Evolutionary conservation across 2,113 vertebrate genomes (phyloP), one percentile per base, ranked within the genome.

Genomic region (Phylloscopus whistleri): DNA sequence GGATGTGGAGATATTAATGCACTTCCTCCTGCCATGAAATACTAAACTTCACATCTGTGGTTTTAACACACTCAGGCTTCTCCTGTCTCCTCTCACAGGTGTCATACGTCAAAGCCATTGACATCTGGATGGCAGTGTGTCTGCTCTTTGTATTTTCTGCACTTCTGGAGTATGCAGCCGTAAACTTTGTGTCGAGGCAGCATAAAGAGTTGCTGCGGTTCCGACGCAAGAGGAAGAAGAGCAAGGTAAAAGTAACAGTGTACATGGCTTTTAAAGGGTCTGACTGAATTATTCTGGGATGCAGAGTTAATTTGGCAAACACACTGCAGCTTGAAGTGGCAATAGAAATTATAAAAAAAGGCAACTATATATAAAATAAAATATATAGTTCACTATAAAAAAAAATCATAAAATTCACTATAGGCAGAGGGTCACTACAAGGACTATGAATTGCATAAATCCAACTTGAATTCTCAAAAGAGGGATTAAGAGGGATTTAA

Each of bases 81-180:
- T 66, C 11, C 48, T 84, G 46, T 62, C 2, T 87, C 78, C 55
- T 66, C 59, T 94, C 52, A 2, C 80, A 99, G 99, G 99, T 99
- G 49, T 99, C 99, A 0, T 99, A 99, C 53, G 99, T 99, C 37
- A 99, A 99, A 97, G 99, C 99, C 0, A 99, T 99, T 89, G 99
- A 99, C 95, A 99, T 99, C 95, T 99, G 99, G 99, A 99, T 99
- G 99, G 99, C 99, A 0, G 99, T 99, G 7, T 99, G 99, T 81
- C 98, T 99, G 80, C 99, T 99, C 33, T 99, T 99, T 67, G 99
- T 99, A 58, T 99, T 99, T 97, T 99, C 99, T 11, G 99, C 99
- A 1, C 98, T 99, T 90, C 35, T 99, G 97, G 99, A 99, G 94
- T 99, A 99, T 1, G 99, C 99, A 16, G 99, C 99, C 4, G 99